phyloP scores from a whole-genome alignment of 2,113 vertebrate species.

The Neoarius graeffei region DNA sequence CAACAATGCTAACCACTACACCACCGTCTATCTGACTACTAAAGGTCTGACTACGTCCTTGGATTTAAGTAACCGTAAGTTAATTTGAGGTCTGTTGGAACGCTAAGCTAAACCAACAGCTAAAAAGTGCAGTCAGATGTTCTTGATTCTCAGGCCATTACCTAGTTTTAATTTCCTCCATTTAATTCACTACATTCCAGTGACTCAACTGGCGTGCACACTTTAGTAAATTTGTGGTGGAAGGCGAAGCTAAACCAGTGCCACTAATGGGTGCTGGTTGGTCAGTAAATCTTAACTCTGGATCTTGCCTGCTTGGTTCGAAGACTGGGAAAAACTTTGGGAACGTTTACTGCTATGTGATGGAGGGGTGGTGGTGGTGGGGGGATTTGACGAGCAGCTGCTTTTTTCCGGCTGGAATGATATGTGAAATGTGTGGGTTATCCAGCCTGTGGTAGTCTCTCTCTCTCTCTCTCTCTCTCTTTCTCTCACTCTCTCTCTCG shows the following conservation, averaged over 20 bases:
- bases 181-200: background rate
- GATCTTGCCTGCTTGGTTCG: conserved; percentile 8
- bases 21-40: too few relatives aligned
- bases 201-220: background rate
- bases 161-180: background rate
- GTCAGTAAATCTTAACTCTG: background rate
- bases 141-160: background rate
- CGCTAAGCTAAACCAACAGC: background rate
- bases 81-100: background rate
- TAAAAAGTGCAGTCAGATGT: background rate
- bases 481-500: background rate
- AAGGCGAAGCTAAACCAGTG: background rate
- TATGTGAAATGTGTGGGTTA: conserved; percentile 73
- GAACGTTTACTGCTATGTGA: conserved; percentile 58
- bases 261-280: background rate
- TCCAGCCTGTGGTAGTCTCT: conserved; percentile 56
- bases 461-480: background rate
- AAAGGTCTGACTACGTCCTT: too few relatives aligned
- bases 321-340: conserved; percentile 53
- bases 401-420: conserved; percentile 62
- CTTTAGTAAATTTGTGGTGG: conserved; percentile 4
- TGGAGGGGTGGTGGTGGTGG: conserved; percentile 56
- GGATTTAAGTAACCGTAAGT: background rate
- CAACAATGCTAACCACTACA: too few relatives aligned
- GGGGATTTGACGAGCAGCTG: conserved; percentile 70